phyloP scores from a whole-genome alignment of 2,113 vertebrate genomes.

The Eulemur macaco region DNA sequence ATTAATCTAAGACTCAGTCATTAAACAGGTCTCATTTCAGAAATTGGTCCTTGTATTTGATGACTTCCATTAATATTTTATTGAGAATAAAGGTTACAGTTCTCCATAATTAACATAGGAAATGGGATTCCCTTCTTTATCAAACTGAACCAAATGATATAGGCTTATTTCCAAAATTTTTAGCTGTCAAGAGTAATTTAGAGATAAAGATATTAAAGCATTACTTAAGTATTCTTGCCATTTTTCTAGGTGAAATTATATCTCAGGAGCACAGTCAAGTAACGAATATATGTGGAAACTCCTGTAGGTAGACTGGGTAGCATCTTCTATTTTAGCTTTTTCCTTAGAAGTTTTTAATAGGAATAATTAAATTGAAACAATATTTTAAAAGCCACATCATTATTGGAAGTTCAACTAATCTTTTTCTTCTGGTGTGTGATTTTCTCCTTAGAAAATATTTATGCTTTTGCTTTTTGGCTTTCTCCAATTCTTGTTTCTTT shows the following conservation, averaged over 20 bases:
- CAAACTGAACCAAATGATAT: slow-evolving; percentile 37
- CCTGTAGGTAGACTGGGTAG: background rate
- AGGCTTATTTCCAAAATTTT: slow-evolving; percentile 41
- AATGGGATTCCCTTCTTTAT: slow-evolving; percentile 35
- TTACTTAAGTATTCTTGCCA: background rate
- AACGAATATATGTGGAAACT: background rate
- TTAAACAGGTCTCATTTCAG: slow-evolving; percentile 39
- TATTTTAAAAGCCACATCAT: background rate
- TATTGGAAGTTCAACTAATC: background rate
- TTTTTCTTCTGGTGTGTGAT: background rate
- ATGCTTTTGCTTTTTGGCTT: background rate
- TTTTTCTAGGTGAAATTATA: slow-evolving; percentile 41
- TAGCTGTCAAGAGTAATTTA: slow-evolving; percentile 34
- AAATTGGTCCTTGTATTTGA: background rate
- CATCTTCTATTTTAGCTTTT: background rate
- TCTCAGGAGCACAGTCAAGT: background rate
- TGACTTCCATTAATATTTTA: slow-evolving; percentile 35
- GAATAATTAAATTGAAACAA: slow-evolving; percentile 9
- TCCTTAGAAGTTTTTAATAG: background rate
- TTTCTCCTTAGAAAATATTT: background rate
- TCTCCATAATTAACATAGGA: slow-evolving; percentile 46
- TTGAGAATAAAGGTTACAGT: slow-evolving; percentile 30
- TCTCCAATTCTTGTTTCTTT: background rate
- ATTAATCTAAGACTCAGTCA: background rate
- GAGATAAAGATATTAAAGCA: slow-evolving; percentile 22